These are phyloP conservation scores for Macrosteles quadrilineatus DNA, from an alignment of 1,140 invertebrate species.

Conservation along the genomic window DNA sequence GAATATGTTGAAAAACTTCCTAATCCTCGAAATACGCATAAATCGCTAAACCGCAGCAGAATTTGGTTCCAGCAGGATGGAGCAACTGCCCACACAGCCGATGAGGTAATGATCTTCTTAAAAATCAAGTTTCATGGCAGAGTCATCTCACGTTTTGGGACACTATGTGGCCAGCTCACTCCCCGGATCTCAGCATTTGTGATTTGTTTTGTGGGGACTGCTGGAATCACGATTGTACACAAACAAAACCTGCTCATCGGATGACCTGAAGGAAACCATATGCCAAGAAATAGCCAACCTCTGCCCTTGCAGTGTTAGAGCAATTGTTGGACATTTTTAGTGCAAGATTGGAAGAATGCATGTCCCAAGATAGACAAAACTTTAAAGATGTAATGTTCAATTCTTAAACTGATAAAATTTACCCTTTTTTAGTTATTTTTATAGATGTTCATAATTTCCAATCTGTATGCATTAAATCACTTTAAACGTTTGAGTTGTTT, in stretches of 20 bases:
- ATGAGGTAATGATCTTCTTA: slow-evolving; percentile 39
- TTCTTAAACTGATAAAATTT: not conserved
- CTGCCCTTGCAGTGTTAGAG: slow-evolving; percentile 5
- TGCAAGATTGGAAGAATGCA: too few species aligned
- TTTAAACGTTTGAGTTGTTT: slow-evolving; percentile 1
- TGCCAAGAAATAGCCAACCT: slow-evolving; percentile 10
- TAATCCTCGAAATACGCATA: too few species aligned
- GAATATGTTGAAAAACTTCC: slow-evolving; percentile 18
- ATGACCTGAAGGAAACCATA: too few species aligned
- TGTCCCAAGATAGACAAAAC: not conserved
- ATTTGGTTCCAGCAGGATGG: too few species aligned
- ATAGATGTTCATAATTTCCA: slow-evolving; percentile 7
- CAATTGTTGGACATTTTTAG: slow-evolving; percentile 14
- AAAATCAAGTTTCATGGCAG: slow-evolving; percentile 39
- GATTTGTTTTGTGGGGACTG: too few species aligned
- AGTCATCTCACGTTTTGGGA: slow-evolving; percentile 41
- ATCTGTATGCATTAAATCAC: too few species aligned
- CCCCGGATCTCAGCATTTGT: slow-evolving; percentile 45
- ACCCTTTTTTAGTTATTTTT: not conserved
- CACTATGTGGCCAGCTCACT: slow-evolving; percentile 43
- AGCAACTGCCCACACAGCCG: too few species aligned
- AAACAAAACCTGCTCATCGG: slow-evolving; percentile 19
- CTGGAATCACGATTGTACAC: slow-evolving; percentile 40
- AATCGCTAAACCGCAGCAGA: slow-evolving; percentile 5
- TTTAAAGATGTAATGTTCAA: not conserved